Percentiles rank a stretch among this genome's conserved stretches.
These are phyloP conservation scores for Hydropotes inermis DNA, from an alignment of 2,113 vertebrate species.

Conservation along the genomic window DNA sequence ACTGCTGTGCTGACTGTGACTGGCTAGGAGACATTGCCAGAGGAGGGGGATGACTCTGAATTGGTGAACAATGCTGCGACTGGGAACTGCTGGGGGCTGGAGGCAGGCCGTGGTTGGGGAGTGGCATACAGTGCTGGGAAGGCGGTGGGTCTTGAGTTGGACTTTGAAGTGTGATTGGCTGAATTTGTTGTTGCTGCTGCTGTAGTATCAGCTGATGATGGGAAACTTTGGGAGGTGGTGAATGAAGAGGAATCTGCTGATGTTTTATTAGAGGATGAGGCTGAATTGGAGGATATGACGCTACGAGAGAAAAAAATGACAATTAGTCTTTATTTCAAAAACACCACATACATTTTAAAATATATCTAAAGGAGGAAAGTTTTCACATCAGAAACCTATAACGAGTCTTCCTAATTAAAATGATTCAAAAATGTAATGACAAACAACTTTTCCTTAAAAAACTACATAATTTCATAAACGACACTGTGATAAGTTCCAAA, in stretches of 20 bases:
- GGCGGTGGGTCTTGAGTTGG: constrained; percentile 82
- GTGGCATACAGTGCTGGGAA: constrained; percentile 86
- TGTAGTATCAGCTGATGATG: constrained; percentile 92
- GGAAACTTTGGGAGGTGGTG: constrained; percentile 83
- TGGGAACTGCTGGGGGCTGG: constrained; percentile 75
- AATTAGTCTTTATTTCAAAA: constrained; percentile 72
- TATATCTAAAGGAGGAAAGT: constrained; percentile 49
- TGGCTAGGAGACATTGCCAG: constrained; percentile 79
- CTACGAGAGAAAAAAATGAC: constrained; percentile 76
- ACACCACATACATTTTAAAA: not conserved
- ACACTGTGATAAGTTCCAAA: constrained; percentile 9
- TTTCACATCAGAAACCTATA: constrained; percentile 45
- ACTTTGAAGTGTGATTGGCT: constrained; percentile 89
- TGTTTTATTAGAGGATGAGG: constrained; percentile 90
- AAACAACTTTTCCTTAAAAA: constrained; percentile 41
- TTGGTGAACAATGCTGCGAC: constrained; percentile 83
- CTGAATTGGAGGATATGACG: constrained; percentile 88
- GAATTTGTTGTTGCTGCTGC: constrained; percentile 89
- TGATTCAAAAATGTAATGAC: not conserved
- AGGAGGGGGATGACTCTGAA: constrained; percentile 78
- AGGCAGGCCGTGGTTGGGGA: constrained; percentile 82
- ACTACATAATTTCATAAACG: not conserved
- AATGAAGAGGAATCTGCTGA: constrained; percentile 86
- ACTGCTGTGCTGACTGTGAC: constrained; percentile 82
- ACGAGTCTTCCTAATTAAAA: not conserved